Conservation (phyloP, 2,113 vertebrate genomes). For the Atrichornis clamosus region DNA sequence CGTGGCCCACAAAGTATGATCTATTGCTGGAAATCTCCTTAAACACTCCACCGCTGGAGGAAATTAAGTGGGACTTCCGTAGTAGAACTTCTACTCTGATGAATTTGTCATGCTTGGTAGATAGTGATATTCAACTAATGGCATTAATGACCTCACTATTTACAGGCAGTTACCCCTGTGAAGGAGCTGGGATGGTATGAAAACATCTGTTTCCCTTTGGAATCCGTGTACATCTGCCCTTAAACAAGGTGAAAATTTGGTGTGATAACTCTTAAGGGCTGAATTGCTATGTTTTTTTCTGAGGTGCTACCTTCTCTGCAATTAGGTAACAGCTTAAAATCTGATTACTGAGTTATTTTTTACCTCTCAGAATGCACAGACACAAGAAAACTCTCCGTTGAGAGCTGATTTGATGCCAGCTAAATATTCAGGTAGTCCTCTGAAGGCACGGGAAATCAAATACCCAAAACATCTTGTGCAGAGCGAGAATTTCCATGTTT, state of each 20-base stretch:
- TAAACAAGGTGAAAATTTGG: neutral
- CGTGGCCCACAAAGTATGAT: neutral
- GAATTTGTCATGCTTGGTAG: neutral
- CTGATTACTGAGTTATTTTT: neutral
- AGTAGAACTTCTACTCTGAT: neutral
- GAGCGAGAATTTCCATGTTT: neutral
- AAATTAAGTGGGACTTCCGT: neutral
- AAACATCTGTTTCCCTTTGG: constrained; percentile 42
- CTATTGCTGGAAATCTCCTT: neutral
- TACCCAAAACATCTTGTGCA: neutral
- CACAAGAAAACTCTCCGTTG: neutral
- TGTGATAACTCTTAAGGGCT: neutral
- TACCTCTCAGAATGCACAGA: neutral
- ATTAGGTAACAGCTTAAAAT: constrained; percentile 1
- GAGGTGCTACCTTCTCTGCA: neutral
- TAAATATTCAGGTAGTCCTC: neutral
- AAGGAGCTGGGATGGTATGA: neutral
- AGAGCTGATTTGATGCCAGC: neutral
- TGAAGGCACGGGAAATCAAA: neutral
- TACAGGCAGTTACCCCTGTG: constrained; percentile 15
- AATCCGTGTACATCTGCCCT: neutral
- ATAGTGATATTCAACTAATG: neutral
- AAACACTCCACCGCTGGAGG: neutral
- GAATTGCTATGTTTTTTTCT: neutral
- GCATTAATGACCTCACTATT: constrained; percentile 4